Conservation (phyloP, 2,888 invertebrate species). For the Philereme vetulata region DNA sequence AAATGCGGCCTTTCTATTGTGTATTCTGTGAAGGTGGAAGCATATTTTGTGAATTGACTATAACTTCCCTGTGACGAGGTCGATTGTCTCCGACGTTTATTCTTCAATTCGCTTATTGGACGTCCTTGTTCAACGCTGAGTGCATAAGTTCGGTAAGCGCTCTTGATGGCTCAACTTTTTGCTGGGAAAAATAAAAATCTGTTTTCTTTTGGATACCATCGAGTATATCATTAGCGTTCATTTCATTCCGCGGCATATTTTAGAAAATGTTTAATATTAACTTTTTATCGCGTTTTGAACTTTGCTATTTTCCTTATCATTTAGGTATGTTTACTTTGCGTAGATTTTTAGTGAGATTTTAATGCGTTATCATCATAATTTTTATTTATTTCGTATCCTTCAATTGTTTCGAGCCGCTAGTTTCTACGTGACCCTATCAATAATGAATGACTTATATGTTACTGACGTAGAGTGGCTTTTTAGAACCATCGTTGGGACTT, state of each 20-base stretch:
- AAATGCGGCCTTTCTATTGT: conserved; percentile 30
- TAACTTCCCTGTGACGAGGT: conserved; percentile 57
- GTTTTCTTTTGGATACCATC: conserved; percentile 29
- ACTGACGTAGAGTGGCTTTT: too few relatives aligned
- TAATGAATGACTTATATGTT: too few relatives aligned
- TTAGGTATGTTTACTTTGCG: conserved; percentile 6
- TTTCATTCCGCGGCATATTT: conserved; percentile 23
- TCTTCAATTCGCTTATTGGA: conserved; percentile 57
- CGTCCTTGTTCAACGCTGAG: conserved; percentile 39
- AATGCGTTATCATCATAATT: not conserved
- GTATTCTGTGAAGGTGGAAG: conserved; percentile 35
- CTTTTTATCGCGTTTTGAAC: conserved; percentile 18
- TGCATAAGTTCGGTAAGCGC: conserved; percentile 30
- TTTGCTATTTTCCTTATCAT: conserved; percentile 14
- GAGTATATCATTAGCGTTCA: conserved; percentile 37
- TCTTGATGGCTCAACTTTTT: conserved; percentile 29
- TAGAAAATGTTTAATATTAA: conserved; percentile 14
- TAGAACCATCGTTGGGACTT: too few relatives aligned
- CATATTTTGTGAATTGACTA: conserved; percentile 66
- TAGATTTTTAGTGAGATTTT: not conserved
- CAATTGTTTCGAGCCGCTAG: too few relatives aligned
- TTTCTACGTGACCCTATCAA: too few relatives aligned
- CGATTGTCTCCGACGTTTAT: conserved; percentile 62
- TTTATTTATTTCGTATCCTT: too few relatives aligned
- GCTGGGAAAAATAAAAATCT: conserved; percentile 27